A percentile compares a stretch with the other conserved stretches of the same genome.
Conservation (phyloP, 2,797 vertebrate species). For the Pangasius mekongensis region DNA sequence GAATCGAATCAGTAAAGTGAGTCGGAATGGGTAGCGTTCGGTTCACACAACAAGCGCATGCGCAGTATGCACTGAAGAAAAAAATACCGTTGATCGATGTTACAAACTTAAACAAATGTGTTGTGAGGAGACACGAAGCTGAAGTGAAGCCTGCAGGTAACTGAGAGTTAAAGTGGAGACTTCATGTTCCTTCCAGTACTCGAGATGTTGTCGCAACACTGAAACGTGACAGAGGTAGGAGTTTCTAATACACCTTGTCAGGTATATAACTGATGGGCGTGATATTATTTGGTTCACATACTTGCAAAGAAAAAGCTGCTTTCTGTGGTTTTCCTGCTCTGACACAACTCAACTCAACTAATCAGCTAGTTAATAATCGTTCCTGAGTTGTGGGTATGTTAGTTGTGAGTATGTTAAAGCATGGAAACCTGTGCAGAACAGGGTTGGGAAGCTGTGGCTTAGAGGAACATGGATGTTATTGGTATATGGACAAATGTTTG, state of each 20-base stretch:
- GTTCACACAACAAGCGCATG: neutral
- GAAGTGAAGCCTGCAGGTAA: neutral
- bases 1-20: neutral
- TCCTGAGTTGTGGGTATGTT: neutral
- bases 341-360: neutral
- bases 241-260: neutral
- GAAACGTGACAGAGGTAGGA: neutral
- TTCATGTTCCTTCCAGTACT: neutral
- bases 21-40: neutral
- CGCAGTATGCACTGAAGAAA: neutral
- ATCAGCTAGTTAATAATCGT: neutral
- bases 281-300: neutral
- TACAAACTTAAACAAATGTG: neutral
- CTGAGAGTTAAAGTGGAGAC: neutral
- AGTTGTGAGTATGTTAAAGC: neutral
- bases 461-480: neutral
- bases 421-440: neutral
- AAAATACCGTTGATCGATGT: neutral
- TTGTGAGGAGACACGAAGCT: neutral
- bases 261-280: neutral
- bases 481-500: neutral
- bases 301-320: neutral
- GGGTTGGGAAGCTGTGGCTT: neutral
- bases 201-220: neutral
- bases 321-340: neutral